phyloP scores from a whole-genome alignment of 1,140 invertebrate species.

The Teleopsis dalmanni region DNA sequence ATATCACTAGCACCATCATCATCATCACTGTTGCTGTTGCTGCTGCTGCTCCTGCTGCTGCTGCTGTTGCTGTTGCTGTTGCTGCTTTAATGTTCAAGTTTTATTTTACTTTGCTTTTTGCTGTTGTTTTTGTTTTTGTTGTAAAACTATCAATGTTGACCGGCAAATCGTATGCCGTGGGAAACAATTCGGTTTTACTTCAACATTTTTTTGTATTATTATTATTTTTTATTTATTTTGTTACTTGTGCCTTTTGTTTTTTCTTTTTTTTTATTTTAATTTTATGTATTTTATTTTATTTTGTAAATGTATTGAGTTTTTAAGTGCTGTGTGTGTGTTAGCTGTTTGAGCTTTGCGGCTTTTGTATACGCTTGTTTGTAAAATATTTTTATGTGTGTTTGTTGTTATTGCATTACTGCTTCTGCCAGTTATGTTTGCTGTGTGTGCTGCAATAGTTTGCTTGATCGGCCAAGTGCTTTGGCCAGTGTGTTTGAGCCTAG shows the following conservation, averaged over 20 bases:
- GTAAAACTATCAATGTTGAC: constrained; percentile 21
- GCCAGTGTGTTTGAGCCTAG: too few relatives aligned
- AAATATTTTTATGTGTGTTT: background rate
- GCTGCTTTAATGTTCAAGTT: background rate
- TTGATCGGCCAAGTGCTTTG: too few relatives aligned
- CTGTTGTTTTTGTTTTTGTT: background rate
- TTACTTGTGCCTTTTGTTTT: constrained; percentile 29
- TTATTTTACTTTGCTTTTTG: background rate
- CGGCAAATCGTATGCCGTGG: constrained; percentile 47
- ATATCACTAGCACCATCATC: constrained; percentile 9
- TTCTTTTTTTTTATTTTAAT: constrained; percentile 18
- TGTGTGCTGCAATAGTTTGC: too few relatives aligned
- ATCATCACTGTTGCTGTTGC: background rate
- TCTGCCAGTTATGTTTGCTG: background rate
- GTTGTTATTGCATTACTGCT: background rate
- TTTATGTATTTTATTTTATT: constrained; percentile 19
- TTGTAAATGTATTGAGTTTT: constrained; percentile 18
- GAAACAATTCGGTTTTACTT: constrained; percentile 47
- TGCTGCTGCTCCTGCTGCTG: background rate
- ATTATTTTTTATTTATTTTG: too few relatives aligned
- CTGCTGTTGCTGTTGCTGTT: background rate
- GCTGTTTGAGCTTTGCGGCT: background rate
- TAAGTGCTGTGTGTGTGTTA: constrained; percentile 4
- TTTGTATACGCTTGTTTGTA: background rate
- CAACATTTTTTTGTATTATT: constrained; percentile 39